Conservation (phyloP, 2,888 invertebrate species). For the Hedychridium roseum region DNA sequence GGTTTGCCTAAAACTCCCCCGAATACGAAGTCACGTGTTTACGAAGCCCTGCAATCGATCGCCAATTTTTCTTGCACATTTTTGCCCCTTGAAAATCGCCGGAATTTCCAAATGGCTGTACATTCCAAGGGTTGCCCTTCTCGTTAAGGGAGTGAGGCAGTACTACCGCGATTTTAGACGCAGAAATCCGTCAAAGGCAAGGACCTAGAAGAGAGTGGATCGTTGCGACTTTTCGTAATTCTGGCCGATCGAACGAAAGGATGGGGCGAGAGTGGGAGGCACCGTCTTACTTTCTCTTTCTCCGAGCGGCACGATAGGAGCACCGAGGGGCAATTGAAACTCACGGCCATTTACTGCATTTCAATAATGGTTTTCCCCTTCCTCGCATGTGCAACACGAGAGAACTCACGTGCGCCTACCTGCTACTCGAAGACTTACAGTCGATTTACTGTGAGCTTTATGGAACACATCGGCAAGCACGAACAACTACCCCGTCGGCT, state of each 20-base stretch:
- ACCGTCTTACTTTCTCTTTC: constrained; percentile 21
- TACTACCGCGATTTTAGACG: neutral
- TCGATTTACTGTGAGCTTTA: constrained; percentile 45
- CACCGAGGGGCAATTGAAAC: constrained; percentile 45
- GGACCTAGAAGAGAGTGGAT: constrained; percentile 26
- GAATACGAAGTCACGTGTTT: constrained; percentile 25
- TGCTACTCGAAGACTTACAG: constrained; percentile 36
- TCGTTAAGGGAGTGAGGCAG: too few species aligned
- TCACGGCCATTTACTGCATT: constrained; percentile 49
- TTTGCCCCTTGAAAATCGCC: too few species aligned
- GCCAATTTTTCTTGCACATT: too few species aligned
- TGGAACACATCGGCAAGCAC: constrained; percentile 34
- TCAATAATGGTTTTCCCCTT: constrained; percentile 44
- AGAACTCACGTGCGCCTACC: constrained; percentile 17
- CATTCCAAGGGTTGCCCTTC: too few species aligned
- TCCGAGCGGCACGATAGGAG: constrained; percentile 36
- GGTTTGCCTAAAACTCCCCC: constrained; percentile 30
- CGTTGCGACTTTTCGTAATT: constrained; percentile 43
- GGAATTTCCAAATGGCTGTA: too few species aligned
- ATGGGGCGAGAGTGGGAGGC: neutral
- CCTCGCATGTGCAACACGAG: neutral
- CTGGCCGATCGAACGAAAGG: constrained; percentile 23
- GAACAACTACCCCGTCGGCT: constrained; percentile 35
- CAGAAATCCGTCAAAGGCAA: neutral
- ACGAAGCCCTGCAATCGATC: too few species aligned